Base-by-base conservation (phyloP, 2,113 vertebrate species). In the Larimichthys crocea region DNA sequence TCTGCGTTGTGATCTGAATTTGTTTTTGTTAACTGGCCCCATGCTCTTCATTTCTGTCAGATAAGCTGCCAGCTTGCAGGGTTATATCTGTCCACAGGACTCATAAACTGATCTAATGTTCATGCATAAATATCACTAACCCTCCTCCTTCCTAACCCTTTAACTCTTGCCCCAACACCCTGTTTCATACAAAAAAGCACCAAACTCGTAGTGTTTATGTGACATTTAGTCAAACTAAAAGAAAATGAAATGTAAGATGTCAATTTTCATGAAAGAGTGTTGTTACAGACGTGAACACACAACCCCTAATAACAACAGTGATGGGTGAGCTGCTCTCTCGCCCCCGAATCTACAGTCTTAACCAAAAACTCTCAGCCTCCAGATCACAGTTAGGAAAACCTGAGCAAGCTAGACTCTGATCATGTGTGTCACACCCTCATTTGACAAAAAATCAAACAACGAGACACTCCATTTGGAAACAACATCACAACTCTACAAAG, bases 1-100 rank as follows among this genome's bases (percentile, higher is more conserved):
- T 24, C 60, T 57, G 62, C 59, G 53, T 53, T 35, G 56, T 57
- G 70, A 31, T 76, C 55, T 74, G 44, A 76, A 74, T 80, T 48
- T 4, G 24, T 24, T 70, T 75, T 29, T 22, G n/a, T 53, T 57
- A 77, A 87, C 31, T 46, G 68, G n/a, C 22, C 59, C 62, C 29
- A 22, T 55, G 67, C 60, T 35, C 56, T 56, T 73, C 42, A 15
- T 73, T 77, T 46, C 50, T 56, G n/a, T 44, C 40, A 60, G 29
- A 75, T 46, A 64, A 64, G 31, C 44, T 72, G 57, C 44, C 63
- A 57, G 64, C 49, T 61, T 44, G 53, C 6, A 0, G 3, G 35
- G 46, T 53, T 24, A 40, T 52, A 29, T 65, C 60, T 19, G 19
- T 60, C 65, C 48, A 26, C 52, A 48, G 55, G 31, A 63, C 53